A percentile compares a stretch with the other conserved stretches of the same genome.
phyloP scores from a whole-genome alignment of 1,140 invertebrate genomes.

The Macrobrachium nipponense region DNA sequence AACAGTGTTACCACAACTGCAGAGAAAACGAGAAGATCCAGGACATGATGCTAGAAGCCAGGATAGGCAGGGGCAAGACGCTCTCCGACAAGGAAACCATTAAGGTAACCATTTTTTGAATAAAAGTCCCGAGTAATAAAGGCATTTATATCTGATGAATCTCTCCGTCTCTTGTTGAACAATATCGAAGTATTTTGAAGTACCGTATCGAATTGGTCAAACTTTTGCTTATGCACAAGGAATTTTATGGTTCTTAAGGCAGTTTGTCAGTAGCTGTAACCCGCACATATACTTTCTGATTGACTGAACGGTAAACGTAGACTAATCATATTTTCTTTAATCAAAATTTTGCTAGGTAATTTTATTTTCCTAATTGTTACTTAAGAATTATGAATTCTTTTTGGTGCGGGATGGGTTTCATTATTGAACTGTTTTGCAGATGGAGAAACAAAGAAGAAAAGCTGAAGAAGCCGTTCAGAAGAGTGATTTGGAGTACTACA shows the following conservation, averaged over 20 bases:
- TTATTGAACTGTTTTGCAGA: constrained; percentile 69
- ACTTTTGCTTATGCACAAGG: too few species aligned
- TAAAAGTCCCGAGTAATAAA: too few species aligned
- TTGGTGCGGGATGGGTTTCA: background rate
- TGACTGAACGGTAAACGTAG: too few species aligned
- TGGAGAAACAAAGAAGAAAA: constrained; percentile 89
- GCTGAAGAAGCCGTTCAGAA: constrained; percentile 90
- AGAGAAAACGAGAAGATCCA: constrained; percentile 90
- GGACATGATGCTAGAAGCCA: constrained; percentile 73
- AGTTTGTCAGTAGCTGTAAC: too few species aligned
- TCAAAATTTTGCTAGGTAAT: too few species aligned
- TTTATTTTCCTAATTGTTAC: background rate
- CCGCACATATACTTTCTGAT: too few species aligned
- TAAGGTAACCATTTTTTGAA: constrained; percentile 69
- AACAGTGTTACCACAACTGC: constrained; percentile 83
- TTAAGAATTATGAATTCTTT: background rate
- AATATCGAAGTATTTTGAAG: too few species aligned
- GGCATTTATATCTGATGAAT: too few species aligned
- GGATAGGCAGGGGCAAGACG: constrained; percentile 68
- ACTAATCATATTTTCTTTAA: too few species aligned
- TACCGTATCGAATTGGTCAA: too few species aligned
- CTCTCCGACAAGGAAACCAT: constrained; percentile 78
- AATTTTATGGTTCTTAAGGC: too few species aligned
- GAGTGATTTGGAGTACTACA: constrained; percentile 94
- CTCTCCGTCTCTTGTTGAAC: too few species aligned